phyloP scores from a whole-genome alignment of 2,113 vertebrate genomes.

The Lethenteron reissneri region DNA sequence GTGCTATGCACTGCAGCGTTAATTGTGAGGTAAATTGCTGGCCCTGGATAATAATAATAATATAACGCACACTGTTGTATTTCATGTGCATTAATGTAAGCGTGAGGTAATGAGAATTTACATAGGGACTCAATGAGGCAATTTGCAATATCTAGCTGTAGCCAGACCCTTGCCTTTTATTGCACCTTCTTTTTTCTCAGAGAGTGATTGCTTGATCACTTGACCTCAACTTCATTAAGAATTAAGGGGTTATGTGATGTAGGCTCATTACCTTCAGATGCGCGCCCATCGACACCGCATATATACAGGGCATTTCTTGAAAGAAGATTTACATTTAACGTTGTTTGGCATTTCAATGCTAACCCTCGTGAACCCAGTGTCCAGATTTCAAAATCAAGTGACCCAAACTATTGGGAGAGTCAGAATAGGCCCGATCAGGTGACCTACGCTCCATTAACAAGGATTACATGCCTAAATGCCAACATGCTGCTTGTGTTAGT shows the following conservation, averaged over 20 bases:
- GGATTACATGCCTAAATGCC: slow-evolving; percentile 6
- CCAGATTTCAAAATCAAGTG: not conserved
- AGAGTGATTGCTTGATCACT: slow-evolving; percentile 5
- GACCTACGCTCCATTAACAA: slow-evolving; percentile 2
- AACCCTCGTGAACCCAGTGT: no score
- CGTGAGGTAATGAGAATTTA: no score
- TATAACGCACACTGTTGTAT: no score
- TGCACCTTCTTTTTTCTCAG: slow-evolving; percentile 3
- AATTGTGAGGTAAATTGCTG: no score
- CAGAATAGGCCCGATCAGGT: not conserved
- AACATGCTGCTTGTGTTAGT: not conserved
- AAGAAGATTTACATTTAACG: no score
- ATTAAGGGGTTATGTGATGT: slow-evolving; percentile 6
- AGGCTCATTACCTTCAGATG: slow-evolving; percentile 3
- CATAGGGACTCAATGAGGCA: not conserved
- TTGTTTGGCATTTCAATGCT: no score
- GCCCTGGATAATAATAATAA: no score
- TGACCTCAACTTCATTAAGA: slow-evolving; percentile 5
- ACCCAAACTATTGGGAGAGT: not conserved
- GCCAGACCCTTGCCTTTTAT: not conserved
- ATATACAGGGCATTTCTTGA: no score
- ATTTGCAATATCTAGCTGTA: not conserved
- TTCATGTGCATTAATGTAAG: no score
- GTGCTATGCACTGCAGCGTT: no score
- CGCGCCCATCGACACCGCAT: not conserved